These are phyloP conservation scores for Brachionus sp. DNA, from an alignment of 1,140 invertebrate species.

Conservation along the genomic window DNA sequence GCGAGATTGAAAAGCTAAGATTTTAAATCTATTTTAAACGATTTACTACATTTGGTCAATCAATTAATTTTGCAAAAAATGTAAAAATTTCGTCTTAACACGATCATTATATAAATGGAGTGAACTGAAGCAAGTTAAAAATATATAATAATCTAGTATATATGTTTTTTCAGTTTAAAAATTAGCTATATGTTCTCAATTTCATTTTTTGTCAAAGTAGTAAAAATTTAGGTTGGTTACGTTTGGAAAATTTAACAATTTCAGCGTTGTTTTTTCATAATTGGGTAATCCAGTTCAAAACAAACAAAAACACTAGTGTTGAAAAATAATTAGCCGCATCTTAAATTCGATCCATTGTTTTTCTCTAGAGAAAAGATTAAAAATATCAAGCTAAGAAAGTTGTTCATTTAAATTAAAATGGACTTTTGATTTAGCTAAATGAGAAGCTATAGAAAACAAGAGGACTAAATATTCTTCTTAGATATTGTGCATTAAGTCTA, in stretches of 20 bases:
- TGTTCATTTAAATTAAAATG: background rate
- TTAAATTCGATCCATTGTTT: background rate
- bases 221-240: background rate
- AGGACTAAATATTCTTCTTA: background rate
- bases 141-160: too few relatives aligned
- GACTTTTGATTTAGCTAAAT: background rate
- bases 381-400: background rate
- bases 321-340: background rate
- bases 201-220: background rate
- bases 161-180: too few relatives aligned
- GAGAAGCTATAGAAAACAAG: background rate
- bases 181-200: too few relatives aligned
- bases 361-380: background rate
- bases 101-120: too few relatives aligned
- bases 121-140: too few relatives aligned
- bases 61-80: background rate
- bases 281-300: background rate
- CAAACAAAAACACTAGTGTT: constrained; percentile 25
- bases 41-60: background rate
- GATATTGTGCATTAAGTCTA: constrained; percentile 8
- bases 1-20: background rate
- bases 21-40: background rate
- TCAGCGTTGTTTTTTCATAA: background rate
- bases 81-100: too few relatives aligned
- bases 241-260: background rate